A percentile compares a stretch with the other conserved stretches of the same genome.
These are phyloP conservation scores for Potorous gilbertii DNA, from an alignment of 2,797 vertebrate species.

Conservation along the genomic window DNA sequence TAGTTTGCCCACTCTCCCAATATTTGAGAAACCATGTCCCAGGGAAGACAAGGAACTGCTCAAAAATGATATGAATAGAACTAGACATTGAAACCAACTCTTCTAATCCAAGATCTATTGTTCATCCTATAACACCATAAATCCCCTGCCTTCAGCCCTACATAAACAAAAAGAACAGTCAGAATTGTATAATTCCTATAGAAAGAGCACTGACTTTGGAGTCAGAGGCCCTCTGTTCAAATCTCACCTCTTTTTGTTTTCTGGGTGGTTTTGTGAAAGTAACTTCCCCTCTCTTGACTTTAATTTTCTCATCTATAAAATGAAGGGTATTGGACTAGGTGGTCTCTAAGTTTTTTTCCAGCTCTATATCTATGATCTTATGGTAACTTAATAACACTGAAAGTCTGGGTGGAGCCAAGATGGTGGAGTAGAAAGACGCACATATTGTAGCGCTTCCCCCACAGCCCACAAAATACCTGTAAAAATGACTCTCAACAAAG, in stretches of 20 bases:
- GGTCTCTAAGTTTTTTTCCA: not conserved
- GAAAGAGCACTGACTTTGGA: not conserved
- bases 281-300: not conserved
- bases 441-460: too few species aligned
- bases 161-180: not conserved
- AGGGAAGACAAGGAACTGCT: not conserved
- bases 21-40: not conserved
- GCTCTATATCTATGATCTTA: not conserved
- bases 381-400: not conserved
- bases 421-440: too few species aligned
- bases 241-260: not conserved
- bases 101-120: not conserved
- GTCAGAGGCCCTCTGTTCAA: not conserved
- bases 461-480: too few species aligned
- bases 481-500: too few species aligned
- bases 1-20: not conserved
- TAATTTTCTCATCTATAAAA: not conserved
- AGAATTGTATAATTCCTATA: not conserved
- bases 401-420: not conserved
- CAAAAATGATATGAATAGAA: not conserved
- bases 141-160: not conserved
- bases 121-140: not conserved
- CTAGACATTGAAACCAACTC: not conserved
- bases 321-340: not conserved
- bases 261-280: not conserved